These are phyloP conservation scores for Tragelaphus imberbis DNA, from an alignment of 2,113 vertebrate species.

Conservation along the genomic window DNA sequence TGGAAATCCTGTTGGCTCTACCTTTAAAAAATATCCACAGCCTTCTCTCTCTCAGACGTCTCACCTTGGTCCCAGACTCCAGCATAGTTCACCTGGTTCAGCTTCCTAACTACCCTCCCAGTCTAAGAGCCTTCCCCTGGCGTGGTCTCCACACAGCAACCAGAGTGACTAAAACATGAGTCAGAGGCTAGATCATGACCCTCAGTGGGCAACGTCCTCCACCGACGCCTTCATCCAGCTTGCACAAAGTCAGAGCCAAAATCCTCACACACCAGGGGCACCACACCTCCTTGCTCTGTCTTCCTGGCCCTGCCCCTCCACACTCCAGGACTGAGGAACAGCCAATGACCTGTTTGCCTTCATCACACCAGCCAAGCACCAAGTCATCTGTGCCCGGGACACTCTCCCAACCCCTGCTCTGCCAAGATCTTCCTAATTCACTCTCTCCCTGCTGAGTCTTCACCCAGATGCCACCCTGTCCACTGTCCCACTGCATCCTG, in stretches of 20 bases:
- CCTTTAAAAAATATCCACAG: neutral
- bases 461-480: neutral
- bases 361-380: neutral
- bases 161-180: neutral
- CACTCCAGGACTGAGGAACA: neutral
- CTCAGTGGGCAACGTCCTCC: neutral
- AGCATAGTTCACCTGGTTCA: neutral
- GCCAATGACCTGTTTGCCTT: neutral
- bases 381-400: neutral
- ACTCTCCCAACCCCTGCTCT: neutral
- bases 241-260: neutral
- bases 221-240: accelerated
- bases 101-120: neutral
- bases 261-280: neutral
- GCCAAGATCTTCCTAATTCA: neutral
- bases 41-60: neutral
- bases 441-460: neutral
- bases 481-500: neutral
- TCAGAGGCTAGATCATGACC: neutral
- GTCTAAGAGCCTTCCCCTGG: neutral
- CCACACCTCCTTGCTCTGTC: neutral
- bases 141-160: neutral
- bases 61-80: neutral
- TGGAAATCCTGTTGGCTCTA: neutral
- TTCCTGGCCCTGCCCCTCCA: too few relatives aligned